These are phyloP conservation scores for Sebastes variabilis DNA, from an alignment of 2,797 vertebrate genomes.

Conservation along the genomic window DNA sequence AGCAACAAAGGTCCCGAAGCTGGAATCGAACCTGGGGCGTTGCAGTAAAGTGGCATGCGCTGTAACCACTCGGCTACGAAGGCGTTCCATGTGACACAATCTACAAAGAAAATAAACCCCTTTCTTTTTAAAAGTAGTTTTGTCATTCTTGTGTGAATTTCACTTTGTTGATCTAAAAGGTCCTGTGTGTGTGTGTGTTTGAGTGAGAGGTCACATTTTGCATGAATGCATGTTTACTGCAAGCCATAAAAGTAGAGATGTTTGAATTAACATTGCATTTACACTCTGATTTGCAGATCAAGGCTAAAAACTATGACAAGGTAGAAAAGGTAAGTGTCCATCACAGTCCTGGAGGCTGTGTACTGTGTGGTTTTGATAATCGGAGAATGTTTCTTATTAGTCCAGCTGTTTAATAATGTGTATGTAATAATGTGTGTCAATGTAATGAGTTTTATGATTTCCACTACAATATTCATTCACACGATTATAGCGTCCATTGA, in stretches of 20 bases:
- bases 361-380: not conserved
- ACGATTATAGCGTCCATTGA: not conserved
- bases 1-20: too few species aligned
- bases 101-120: constrained; percentile 73
- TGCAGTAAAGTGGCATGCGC: not conserved
- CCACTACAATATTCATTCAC: not conserved
- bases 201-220: constrained; percentile 51
- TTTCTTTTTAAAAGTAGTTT: constrained; percentile 56
- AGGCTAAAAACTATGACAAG: constrained; percentile 99
- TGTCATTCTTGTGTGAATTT: constrained; percentile 85
- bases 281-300: constrained; percentile 92
- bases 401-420: not conserved
- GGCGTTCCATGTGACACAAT: constrained; percentile 26
- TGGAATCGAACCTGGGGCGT: too few species aligned
- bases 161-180: constrained; percentile 85
- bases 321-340: constrained; percentile 97
- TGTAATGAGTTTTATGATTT: not conserved
- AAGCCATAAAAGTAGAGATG: constrained; percentile 11
- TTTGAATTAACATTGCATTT: constrained; percentile 78
- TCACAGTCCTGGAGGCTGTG: not conserved
- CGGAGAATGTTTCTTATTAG: not conserved
- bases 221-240: constrained; percentile 67
- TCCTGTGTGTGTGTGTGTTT: constrained; percentile 28
- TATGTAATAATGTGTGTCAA: too few species aligned
- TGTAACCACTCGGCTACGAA: not conserved